Evolutionary conservation across 2,797 vertebrate species (phyloP).

Genomic region (Sciaenops ocellatus): DNA sequence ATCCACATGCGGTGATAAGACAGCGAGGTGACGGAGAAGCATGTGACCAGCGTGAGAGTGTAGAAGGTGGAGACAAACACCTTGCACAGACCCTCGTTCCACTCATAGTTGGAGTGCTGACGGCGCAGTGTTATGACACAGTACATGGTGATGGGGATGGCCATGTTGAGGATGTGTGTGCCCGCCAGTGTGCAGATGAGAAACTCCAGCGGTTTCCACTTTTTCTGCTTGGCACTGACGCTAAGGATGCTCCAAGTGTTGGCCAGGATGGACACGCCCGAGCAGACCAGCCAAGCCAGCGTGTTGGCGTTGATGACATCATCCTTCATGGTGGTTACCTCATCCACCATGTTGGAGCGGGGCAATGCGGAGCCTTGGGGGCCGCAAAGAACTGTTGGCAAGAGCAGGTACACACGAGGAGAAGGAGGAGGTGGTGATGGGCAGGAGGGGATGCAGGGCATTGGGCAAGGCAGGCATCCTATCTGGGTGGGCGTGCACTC

Average conservation of each 20-base stretch:
- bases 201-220: conserved; percentile 96
- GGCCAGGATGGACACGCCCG: conserved; percentile 92
- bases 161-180: conserved; percentile 95
- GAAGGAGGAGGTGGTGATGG: conserved; percentile 76
- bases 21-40: conserved; percentile 95
- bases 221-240: conserved; percentile 95
- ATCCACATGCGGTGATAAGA: conserved; percentile 99
- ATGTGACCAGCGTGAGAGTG: conserved; percentile 94
- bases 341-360: conserved; percentile 89
- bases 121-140: conserved; percentile 91
- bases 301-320: conserved; percentile 91
- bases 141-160: conserved; percentile 94
- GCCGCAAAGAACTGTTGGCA: conserved; percentile 66
- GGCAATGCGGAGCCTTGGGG: conserved; percentile 66
- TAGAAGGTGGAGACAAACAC: conserved; percentile 97
- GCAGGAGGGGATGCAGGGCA: conserved; percentile 78
- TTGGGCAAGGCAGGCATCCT: conserved; percentile 77
- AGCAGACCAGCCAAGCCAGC: conserved; percentile 94
- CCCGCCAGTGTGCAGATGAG: conserved; percentile 93
- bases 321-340: conserved; percentile 91
- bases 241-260: conserved; percentile 96
- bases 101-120: conserved; percentile 91
- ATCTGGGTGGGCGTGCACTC: conserved; percentile 77
- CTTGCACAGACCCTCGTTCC: conserved; percentile 97
- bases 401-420: conserved; percentile 76